phyloP scores from a whole-genome alignment of 2,113 vertebrate genomes.

The Hemibates koningsi region DNA sequence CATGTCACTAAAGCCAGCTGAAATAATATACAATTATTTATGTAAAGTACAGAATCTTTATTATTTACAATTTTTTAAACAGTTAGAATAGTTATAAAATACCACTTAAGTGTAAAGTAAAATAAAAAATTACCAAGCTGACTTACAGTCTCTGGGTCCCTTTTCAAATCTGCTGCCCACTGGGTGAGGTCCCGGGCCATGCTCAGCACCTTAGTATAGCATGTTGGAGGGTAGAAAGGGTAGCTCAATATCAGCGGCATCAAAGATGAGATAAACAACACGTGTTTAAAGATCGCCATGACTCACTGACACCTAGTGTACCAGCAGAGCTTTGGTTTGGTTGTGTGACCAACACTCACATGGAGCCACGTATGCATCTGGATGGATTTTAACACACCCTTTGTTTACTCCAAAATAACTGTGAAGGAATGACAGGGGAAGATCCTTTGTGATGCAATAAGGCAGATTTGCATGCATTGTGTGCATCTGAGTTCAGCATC shows the following conservation, averaged over 20 bases:
- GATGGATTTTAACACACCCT: conserved; percentile 21
- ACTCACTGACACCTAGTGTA: not conserved
- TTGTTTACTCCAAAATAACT: conserved; percentile 3
- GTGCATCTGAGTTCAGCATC: not conserved
- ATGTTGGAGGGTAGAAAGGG: conserved; percentile 56
- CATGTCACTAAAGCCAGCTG: not conserved
- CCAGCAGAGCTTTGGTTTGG: not conserved
- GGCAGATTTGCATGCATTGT: not conserved
- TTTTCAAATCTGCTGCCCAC: conserved; percentile 37
- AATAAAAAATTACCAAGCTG: not conserved
- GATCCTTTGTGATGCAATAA: not conserved
- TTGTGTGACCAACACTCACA: not conserved
- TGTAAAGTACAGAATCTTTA: not conserved
- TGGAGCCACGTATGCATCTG: conserved; percentile 41
- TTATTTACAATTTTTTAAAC: not conserved
- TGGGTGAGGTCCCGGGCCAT: conserved; percentile 45
- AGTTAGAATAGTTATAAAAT: not conserved
- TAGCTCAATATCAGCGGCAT: conserved; percentile 9
- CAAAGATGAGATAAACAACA: conserved; percentile 5
- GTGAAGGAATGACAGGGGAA: not conserved
- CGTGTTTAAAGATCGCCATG: conserved; percentile 14
- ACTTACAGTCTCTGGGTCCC: conserved; percentile 46
- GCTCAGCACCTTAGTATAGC: conserved; percentile 58
- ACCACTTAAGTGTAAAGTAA: not conserved
- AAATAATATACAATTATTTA: not conserved